Evolutionary conservation across 2,797 vertebrate species (phyloP).

Genomic region (Ctenopoma multispine): DNA sequence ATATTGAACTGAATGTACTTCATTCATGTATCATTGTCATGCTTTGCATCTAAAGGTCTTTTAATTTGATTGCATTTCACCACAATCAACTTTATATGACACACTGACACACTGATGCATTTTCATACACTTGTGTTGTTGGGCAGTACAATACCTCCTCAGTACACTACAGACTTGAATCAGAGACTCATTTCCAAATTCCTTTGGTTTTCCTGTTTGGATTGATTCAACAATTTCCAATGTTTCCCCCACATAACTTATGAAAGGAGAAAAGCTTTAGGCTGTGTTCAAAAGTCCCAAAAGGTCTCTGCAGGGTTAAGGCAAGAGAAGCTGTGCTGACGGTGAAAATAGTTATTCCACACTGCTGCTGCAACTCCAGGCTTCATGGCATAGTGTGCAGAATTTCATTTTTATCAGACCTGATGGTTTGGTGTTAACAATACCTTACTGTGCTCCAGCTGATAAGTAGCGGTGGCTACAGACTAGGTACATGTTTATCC

Average conservation of each 20-base stretch:
- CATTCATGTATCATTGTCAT: not conserved
- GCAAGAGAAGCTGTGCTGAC: not conserved
- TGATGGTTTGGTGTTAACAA: conserved; percentile 20
- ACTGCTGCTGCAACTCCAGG: not conserved
- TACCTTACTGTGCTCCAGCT: conserved; percentile 16
- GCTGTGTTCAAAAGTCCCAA: conserved; percentile 19
- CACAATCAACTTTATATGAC: not conserved
- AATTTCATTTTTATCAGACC: conserved; percentile 20
- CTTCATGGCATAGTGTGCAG: not conserved
- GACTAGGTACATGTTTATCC: not conserved
- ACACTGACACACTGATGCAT: not conserved
- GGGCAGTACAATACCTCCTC: not conserved
- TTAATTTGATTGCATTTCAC: conserved; percentile 1
- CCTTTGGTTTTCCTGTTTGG: not conserved
- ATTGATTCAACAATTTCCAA: not conserved
- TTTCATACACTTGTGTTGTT: not conserved
- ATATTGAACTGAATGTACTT: not conserved
- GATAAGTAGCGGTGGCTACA: conserved; percentile 1
- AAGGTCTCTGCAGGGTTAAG: conserved; percentile 30
- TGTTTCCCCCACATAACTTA: not conserved
- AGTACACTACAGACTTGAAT: not conserved
- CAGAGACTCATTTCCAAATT: not conserved
- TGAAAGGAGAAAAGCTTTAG: conserved; percentile 19
- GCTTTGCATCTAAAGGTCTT: not conserved
- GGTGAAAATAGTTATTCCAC: conserved; percentile 22